Conservation (phyloP, 2,113 vertebrate species). For the Syngnathus scovelli region DNA sequence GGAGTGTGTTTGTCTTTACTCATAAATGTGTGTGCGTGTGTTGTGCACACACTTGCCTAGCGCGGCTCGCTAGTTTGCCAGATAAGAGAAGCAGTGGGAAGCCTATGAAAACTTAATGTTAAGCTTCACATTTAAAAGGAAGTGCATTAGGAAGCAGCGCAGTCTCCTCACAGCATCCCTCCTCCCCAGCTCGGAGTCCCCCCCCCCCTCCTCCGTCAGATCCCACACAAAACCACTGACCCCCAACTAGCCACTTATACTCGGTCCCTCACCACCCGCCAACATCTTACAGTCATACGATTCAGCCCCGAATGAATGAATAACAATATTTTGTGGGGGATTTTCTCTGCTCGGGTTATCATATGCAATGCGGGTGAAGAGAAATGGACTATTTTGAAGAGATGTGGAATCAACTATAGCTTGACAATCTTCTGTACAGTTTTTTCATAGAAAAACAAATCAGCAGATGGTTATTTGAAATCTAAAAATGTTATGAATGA, state of each 20-base stretch:
- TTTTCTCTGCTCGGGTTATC: conserved; percentile 25
- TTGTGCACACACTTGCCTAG: conserved; percentile 15
- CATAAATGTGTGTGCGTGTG: background rate
- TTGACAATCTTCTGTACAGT: background rate
- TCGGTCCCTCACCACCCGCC: background rate
- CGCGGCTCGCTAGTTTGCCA: conserved; percentile 26
- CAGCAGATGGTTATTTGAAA: background rate
- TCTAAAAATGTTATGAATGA: too few species aligned
- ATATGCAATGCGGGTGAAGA: conserved; percentile 14
- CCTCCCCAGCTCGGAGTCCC: conserved; percentile 38
- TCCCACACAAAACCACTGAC: conserved; percentile 30
- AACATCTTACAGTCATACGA: conserved; percentile 19
- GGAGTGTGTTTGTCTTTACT: conserved; percentile 26
- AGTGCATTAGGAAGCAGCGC: conserved; percentile 59
- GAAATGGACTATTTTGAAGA: background rate
- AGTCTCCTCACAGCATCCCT: conserved; percentile 37
- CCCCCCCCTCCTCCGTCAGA: conserved; percentile 34
- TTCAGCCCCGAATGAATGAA: conserved; percentile 29
- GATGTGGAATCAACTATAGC: background rate
- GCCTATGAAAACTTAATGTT: conserved; percentile 64
- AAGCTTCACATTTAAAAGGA: conserved; percentile 63
- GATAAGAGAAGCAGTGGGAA: conserved; percentile 55
- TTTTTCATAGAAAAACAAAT: background rate
- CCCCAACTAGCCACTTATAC: conserved; percentile 15
- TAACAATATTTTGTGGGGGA: conserved; percentile 26